Base-by-base conservation (phyloP, 2,797 vertebrate species). In the Hydrocynus forskahlii region DNA sequence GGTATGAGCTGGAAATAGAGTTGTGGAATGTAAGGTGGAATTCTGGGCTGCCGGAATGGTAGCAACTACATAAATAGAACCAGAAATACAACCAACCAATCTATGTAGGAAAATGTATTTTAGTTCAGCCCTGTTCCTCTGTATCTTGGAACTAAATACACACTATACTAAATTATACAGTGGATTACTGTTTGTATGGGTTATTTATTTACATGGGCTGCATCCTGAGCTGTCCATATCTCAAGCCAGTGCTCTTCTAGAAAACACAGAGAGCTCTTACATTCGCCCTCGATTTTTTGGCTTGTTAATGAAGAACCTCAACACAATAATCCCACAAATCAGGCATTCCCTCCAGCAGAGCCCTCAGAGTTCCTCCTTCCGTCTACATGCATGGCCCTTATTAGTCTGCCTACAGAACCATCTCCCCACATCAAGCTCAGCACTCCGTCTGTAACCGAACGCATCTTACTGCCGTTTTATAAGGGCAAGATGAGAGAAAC, bases 241-340 rank as follows among this genome's bases (percentile, higher is more conserved):
- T 76, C 5, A 64, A 55, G 52, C 60, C 40, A 69, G 19, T 38
- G 45, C 25, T 71, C 40, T 77, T 67, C 23, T 9, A 52, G 45
- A 43, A 80, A 54, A 64, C 10, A 21, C 14, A 48, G 2, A 60
- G 50, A 64, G 48, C n/a, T 60, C 45, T 76, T 54, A 25, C 54
- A 38, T 52, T 50, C 54, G 6, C 25, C 25, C 50, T 45, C 25
- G 68, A 64, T 72, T 77, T 62, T 43, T 50, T 84, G 54, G 38
- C 54, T 60, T 60, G 43, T 48, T 68, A 55, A 73, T 75, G 76
- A 84, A 73, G 88, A 89, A 87, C 85, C 88, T 68, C 86, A 84
- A 86, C 59, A 45, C 80, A 70, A 77, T 89, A 86, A 91, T 90
- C 88, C 87, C 83, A 74, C 80, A 87, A 89, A 88, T 88, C 81